phyloP scores from a whole-genome alignment of 1,140 invertebrate species.

The Lepidurus packardi region DNA sequence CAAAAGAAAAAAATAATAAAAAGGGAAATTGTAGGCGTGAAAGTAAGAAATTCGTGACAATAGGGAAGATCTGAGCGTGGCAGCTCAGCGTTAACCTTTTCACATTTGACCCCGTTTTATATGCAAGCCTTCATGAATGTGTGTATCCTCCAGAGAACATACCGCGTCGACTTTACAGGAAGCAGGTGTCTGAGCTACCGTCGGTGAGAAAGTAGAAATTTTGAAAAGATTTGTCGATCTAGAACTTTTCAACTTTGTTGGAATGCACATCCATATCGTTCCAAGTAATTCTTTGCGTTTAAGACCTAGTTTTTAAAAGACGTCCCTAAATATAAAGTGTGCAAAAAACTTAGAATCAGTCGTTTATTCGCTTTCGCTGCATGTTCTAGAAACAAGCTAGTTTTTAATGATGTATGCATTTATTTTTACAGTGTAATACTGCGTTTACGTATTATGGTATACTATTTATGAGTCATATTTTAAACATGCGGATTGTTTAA shows the following conservation, averaged over 20 bases:
- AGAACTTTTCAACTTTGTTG: neutral
- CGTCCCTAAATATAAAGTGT: too few species aligned
- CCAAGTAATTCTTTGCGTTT: too few species aligned
- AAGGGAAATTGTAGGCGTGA: slow-evolving; percentile 13
- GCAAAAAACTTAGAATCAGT: too few species aligned
- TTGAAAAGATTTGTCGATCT: neutral
- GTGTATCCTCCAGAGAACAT: neutral
- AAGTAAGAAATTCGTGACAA: neutral
- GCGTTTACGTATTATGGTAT: too few species aligned
- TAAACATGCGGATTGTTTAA: too few species aligned
- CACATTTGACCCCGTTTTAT: slow-evolving; percentile 5
- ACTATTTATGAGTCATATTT: too few species aligned
- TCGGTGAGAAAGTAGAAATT: slow-evolving; percentile 4
- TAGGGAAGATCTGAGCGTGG: slow-evolving; percentile 4
- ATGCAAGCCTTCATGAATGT: neutral
- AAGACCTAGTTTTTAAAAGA: too few species aligned
- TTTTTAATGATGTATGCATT: too few species aligned
- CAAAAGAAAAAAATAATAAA: neutral
- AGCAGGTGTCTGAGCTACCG: slow-evolving; percentile 12
- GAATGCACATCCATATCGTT: neutral
- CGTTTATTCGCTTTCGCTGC: too few species aligned
- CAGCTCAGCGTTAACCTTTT: neutral
- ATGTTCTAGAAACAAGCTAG: too few species aligned
- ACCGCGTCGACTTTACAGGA: neutral
- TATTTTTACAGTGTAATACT: too few species aligned